These are phyloP conservation scores for Drosophila truncata DNA, from an alignment of 1,140 invertebrate species.

Conservation along the genomic window DNA sequence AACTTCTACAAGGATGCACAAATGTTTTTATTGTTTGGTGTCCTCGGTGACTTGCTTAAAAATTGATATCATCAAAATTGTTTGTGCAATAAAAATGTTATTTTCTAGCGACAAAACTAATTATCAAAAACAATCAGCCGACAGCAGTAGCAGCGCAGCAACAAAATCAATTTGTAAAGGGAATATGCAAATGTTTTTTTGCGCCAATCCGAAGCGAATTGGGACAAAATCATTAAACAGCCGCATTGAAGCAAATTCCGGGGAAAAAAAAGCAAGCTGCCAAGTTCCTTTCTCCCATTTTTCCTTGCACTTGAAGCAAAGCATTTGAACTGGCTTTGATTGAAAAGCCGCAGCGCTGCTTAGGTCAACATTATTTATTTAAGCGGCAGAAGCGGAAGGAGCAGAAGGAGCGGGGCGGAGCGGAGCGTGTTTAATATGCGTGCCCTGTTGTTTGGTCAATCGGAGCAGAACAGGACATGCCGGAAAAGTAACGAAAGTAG, in stretches of 20 bases:
- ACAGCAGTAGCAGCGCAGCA: conserved; percentile 7
- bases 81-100: conserved; percentile 45
- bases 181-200: conserved; percentile 29
- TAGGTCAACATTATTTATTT: conserved; percentile 79
- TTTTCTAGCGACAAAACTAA: conserved; percentile 54
- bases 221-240: conserved; percentile 61
- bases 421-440: conserved; percentile 70
- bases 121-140: conserved; percentile 61
- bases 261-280: not conserved
- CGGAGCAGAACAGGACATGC: conserved; percentile 67
- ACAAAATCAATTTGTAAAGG: conserved; percentile 27
- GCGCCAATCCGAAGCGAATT: conserved; percentile 29
- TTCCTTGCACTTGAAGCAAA: conserved; percentile 30
- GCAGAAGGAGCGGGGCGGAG: not conserved
- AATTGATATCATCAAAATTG: conserved; percentile 62
- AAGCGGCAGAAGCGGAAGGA: conserved; percentile 15
- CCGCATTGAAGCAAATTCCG: conserved; percentile 28
- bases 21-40: conserved; percentile 37
- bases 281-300: conserved; percentile 41
- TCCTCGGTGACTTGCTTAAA: conserved; percentile 58
- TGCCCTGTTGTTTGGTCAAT: conserved; percentile 77
- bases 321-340: conserved; percentile 43
- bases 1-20: conserved; percentile 41
- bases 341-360: conserved; percentile 72
- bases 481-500: conserved; percentile 52